Percentiles rank a stretch among this genome's conserved stretches.
Conservation (phyloP, 2,113 vertebrate genomes). For the Otocyon megalotis region DNA sequence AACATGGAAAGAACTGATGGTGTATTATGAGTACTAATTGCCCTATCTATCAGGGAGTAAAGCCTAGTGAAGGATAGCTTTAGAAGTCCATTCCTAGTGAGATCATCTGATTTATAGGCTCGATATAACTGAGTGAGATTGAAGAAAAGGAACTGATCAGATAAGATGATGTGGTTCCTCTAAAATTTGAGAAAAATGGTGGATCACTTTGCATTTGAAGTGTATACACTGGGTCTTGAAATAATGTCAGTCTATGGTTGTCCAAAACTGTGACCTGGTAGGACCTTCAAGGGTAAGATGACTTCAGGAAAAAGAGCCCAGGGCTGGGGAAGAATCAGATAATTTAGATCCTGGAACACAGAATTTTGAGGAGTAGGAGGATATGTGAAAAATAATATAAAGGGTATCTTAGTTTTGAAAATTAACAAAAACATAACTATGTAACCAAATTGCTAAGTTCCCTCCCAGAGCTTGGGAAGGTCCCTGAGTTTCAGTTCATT, state of each 20-base stretch:
- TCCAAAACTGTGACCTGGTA: not conserved
- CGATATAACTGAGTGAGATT: not conserved
- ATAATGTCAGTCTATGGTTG: not conserved
- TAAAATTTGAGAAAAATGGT: not conserved
- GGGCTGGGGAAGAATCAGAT: not conserved
- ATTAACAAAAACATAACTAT: not conserved
- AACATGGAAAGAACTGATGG: not conserved
- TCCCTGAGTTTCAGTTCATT: not conserved
- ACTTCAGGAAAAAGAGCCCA: not conserved
- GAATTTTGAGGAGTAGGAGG: not conserved
- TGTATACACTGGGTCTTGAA: not conserved
- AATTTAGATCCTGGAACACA: not conserved
- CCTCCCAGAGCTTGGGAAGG: not conserved
- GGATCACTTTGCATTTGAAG: not conserved
- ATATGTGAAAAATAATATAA: not conserved
- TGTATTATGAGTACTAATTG: not conserved
- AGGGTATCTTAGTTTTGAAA: not conserved
- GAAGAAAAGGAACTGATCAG: not conserved
- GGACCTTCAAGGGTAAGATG: not conserved
- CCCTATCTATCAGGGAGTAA: fast-evolving
- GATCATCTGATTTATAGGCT: not conserved
- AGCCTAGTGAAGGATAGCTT: not conserved
- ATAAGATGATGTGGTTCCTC: not conserved
- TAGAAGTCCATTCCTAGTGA: not conserved
- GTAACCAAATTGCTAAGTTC: not conserved